Conservation (phyloP, 2,888 invertebrate species). For the Eristalinus sepulchralis region DNA sequence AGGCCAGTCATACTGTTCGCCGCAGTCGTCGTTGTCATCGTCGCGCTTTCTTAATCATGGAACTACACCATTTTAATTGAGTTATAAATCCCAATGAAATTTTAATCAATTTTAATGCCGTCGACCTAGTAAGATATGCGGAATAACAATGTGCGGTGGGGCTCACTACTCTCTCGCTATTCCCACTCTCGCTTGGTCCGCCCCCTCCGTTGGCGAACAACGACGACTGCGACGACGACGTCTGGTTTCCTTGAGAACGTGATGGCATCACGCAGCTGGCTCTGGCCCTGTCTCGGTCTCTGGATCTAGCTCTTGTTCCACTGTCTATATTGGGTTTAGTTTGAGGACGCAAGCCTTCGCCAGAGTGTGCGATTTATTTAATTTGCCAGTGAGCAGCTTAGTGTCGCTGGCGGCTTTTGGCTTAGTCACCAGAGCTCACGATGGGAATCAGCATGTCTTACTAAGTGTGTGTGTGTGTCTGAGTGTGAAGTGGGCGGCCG, state of each 20-base stretch:
- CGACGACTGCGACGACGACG: neutral
- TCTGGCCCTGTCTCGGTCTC: neutral
- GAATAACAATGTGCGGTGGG: slow-evolving; percentile 61
- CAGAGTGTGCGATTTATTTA: slow-evolving; percentile 44
- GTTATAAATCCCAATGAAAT: slow-evolving; percentile 70
- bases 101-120: slow-evolving; percentile 71
- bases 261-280: slow-evolving; percentile 17
- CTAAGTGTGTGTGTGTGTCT: neutral
- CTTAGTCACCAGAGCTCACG: slow-evolving; percentile 16
- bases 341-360: neutral
- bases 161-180: slow-evolving; percentile 5
- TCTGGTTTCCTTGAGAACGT: slow-evolving; percentile 15
- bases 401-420: slow-evolving; percentile 25
- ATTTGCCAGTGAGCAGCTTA: slow-evolving; percentile 57
- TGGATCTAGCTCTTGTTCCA: neutral
- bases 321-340: slow-evolving; percentile 11
- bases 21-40: slow-evolving; percentile 25
- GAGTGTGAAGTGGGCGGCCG: neutral
- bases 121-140: slow-evolving; percentile 71
- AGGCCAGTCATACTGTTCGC: slow-evolving; percentile 14
- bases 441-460: slow-evolving; percentile 48
- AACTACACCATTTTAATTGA: slow-evolving; percentile 70
- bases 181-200: slow-evolving; percentile 14
- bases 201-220: neutral
- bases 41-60: slow-evolving; percentile 69